phyloP scores from a whole-genome alignment of 2,888 invertebrate species.

The Drosophila stalkeri region DNA sequence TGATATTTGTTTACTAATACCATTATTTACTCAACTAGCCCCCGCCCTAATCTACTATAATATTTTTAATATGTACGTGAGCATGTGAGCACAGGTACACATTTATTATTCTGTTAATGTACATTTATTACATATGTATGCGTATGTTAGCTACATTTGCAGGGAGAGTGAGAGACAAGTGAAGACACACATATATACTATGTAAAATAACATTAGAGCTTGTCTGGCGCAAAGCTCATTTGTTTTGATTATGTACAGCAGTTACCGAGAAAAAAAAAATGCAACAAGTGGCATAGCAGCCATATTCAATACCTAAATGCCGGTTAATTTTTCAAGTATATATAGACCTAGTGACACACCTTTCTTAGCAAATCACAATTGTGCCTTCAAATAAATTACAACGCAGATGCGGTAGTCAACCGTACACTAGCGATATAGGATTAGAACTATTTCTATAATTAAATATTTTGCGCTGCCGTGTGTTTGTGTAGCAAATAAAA shows the following conservation, averaged over 20 bases:
- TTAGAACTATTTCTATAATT: slow-evolving; percentile 14
- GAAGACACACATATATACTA: not conserved
- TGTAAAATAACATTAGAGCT: not conserved
- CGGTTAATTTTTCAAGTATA: slow-evolving; percentile 4
- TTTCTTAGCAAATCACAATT: not conserved
- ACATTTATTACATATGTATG: not conserved
- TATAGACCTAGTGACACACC: not conserved
- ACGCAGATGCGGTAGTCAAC: not conserved
- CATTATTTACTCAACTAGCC: not conserved
- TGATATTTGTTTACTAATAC: not conserved
- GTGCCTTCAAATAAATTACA: not conserved
- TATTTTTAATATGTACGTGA: not conserved
- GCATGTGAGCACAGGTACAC: not conserved
- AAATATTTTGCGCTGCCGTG: slow-evolving; percentile 23
- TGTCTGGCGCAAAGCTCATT: not conserved
- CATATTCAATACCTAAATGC: not conserved
- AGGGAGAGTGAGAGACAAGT: not conserved
- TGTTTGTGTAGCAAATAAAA: not conserved
- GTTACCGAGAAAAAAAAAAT: not conserved
- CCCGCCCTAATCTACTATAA: too few relatives aligned
- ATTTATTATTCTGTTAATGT: not conserved
- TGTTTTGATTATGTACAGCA: not conserved
- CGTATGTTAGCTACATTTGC: not conserved
- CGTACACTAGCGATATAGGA: not conserved
- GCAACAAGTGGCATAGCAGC: slow-evolving; percentile 13